These are phyloP conservation scores for Drosophila neocordata DNA, from an alignment of 1,140 invertebrate species.

Conservation along the genomic window DNA sequence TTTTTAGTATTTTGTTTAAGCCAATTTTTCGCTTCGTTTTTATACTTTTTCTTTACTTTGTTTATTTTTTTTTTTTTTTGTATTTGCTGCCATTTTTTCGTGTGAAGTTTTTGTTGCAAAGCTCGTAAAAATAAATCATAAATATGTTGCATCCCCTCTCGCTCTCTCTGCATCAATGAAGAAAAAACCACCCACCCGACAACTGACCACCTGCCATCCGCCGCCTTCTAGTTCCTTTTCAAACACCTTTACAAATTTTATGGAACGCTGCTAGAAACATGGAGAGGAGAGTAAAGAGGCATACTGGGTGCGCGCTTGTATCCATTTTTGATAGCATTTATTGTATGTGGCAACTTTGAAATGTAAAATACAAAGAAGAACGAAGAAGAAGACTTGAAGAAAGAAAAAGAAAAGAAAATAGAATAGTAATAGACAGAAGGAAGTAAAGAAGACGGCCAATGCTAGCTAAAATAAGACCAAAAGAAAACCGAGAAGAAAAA, in stretches of 20 bases:
- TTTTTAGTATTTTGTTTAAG: not conserved
- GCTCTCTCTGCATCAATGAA: not conserved
- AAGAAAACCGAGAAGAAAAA: not conserved
- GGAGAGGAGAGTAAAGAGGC: not conserved
- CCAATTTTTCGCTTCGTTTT: not conserved
- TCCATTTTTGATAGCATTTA: slow-evolving; percentile 7
- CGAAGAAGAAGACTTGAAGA: too few species aligned
- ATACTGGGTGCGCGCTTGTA: not conserved
- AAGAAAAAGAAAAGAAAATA: not conserved
- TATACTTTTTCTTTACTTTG: not conserved
- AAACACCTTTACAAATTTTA: not conserved
- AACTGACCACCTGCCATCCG: slow-evolving; percentile 2
- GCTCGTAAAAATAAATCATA: slow-evolving; percentile 61
- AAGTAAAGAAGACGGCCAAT: not conserved
- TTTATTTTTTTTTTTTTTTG: slow-evolving; percentile 28
- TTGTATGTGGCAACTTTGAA: not conserved
- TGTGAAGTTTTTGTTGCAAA: slow-evolving; percentile 26
- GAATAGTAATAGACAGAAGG: not conserved
- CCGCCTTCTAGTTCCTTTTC: not conserved
- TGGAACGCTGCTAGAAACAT: not conserved
- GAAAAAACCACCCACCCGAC: slow-evolving; percentile 10
- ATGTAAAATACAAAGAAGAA: slow-evolving; percentile 13
- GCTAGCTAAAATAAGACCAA: slow-evolving; percentile 11
- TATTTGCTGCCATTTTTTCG: slow-evolving; percentile 36
- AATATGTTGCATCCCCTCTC: slow-evolving; percentile 7